A percentile compares a stretch with the other conserved stretches of the same genome.
Evolutionary conservation across 2,888 invertebrate genomes (phyloP).

Genomic region (Melanotus villosus): DNA sequence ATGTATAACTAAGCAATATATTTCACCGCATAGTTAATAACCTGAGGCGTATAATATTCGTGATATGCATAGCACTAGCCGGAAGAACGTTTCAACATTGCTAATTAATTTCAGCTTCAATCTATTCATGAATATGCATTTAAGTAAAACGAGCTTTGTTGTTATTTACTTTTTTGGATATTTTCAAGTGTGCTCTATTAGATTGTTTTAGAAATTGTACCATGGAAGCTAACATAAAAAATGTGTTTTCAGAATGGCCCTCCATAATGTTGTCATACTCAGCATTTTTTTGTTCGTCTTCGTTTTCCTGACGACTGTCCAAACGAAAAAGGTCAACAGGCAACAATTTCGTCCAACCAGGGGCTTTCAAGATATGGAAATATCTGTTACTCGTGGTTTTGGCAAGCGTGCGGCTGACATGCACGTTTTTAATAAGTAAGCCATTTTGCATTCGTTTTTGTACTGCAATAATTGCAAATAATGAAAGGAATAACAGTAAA

Average conservation of each 20-base stretch:
- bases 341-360: conserved; percentile 74
- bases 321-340: conserved; percentile 65
- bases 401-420: conserved; percentile 73
- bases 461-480: background rate
- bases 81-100: background rate
- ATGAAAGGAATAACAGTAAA: background rate
- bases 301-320: conserved; percentile 55
- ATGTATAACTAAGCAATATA: background rate
- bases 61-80: background rate
- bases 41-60: background rate
- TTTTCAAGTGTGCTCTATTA: no score
- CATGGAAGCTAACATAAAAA: background rate
- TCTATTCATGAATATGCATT: background rate
- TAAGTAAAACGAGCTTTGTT: background rate
- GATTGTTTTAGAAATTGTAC: no score
- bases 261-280: conserved; percentile 51
- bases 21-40: background rate
- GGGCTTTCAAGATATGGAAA: conserved; percentile 76
- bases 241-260: conserved; percentile 52
- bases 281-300: conserved; percentile 57
- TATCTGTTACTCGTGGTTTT: conserved; percentile 76
- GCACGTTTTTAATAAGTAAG: conserved; percentile 56
- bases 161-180: no score
- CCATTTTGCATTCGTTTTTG: no score
- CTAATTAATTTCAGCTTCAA: background rate